A percentile compares a stretch with the other conserved stretches of the same genome.
Evolutionary conservation across 1,140 invertebrate genomes (phyloP).

Genomic region (Hylyphantes graminicola): DNA sequence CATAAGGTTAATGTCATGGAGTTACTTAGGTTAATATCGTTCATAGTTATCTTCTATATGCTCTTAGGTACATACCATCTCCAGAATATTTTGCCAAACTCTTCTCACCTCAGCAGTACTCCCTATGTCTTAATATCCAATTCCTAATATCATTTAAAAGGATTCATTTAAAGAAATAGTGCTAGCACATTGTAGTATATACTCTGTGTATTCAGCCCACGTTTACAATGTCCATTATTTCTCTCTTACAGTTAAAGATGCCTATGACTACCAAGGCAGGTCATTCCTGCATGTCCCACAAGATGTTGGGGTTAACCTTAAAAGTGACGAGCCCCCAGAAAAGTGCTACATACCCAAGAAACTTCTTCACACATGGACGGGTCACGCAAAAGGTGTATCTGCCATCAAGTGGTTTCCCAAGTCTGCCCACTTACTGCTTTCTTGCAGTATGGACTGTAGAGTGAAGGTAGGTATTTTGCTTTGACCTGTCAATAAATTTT

Average conservation of each 20-base stretch:
- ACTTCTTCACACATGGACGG: constrained; percentile 95
- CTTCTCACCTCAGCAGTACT: no score
- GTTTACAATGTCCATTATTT: not conserved
- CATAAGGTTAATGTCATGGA: no score
- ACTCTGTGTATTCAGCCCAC: not conserved
- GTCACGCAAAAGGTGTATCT: constrained; percentile 97
- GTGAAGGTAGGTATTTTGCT: constrained; percentile 75
- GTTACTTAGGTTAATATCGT: no score
- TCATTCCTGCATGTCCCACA: constrained; percentile 94
- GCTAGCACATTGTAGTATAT: no score
- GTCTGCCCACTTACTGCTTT: constrained; percentile 94
- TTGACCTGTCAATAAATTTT: not conserved
- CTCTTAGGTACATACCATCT: no score
- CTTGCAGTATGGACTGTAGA: constrained; percentile 95
- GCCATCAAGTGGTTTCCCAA: constrained; percentile 95
- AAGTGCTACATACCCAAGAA: constrained; percentile 98
- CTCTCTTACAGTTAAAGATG: constrained; percentile 75
- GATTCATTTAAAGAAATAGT: no score
- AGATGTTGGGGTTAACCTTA: constrained; percentile 94
- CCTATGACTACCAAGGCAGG: constrained; percentile 95
- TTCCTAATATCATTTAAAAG: no score
- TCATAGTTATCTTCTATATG: no score
- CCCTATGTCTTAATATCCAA: no score
- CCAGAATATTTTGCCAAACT: no score
- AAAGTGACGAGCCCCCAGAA: constrained; percentile 89